Evolutionary conservation across 2,113 vertebrate genomes (phyloP).

Genomic region (Saccopteryx leptura): DNA sequence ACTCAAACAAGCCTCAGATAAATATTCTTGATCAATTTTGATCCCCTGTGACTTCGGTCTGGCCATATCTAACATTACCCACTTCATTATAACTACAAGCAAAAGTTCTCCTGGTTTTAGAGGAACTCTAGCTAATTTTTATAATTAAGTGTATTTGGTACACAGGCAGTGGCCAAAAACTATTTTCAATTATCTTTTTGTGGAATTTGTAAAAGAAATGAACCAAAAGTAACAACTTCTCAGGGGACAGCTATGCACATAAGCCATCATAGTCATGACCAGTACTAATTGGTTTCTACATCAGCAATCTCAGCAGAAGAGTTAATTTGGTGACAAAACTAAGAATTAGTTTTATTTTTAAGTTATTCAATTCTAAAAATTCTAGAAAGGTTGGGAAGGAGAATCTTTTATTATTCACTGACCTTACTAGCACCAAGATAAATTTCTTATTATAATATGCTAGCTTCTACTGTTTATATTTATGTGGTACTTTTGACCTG

Average conservation of each 20-base stretch:
- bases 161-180: background rate
- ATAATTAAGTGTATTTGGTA: background rate
- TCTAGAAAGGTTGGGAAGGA: background rate
- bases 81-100: background rate
- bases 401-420: background rate
- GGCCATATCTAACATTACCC: background rate
- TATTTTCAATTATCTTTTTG: constrained; percentile 1
- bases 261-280: background rate
- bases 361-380: background rate
- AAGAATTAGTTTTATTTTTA: constrained; percentile 34
- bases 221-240: background rate
- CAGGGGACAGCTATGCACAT: background rate
- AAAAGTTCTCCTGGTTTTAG: background rate
- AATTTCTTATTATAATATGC: background rate
- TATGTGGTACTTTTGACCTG: constrained; percentile 5
- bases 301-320: constrained; percentile 13
- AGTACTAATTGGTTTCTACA: background rate
- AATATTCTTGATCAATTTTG: no score
- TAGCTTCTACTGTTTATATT: constrained; percentile 5
- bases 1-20: no score
- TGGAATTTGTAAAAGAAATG: constrained; percentile 51
- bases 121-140: background rate
- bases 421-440: background rate
- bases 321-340: constrained; percentile 50
- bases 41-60: no score